Percentiles rank a stretch among this genome's conserved stretches.
Conservation (phyloP, 1,140 invertebrate species). For the Sinonovacula constricta region DNA sequence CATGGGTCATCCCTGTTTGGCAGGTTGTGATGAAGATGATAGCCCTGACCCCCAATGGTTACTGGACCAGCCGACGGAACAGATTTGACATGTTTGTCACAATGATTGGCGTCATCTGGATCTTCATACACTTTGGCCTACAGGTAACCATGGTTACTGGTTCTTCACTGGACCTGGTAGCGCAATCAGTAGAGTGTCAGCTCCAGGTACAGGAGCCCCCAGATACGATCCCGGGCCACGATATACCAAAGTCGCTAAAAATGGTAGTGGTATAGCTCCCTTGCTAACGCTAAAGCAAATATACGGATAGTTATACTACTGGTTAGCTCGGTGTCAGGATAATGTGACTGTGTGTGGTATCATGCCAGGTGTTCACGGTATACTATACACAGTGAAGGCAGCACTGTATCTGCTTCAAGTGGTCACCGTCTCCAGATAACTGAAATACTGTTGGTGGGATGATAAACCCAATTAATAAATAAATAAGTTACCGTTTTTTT, state of each 20-base stretch:
- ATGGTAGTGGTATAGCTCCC: too few species aligned
- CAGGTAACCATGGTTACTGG: too few species aligned
- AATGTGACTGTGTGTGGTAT: not conserved
- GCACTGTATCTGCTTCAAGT: not conserved
- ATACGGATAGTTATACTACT: not conserved
- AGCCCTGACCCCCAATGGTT: slow-evolving; percentile 98
- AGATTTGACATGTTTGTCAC: slow-evolving; percentile 99
- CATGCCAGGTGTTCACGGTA: not conserved
- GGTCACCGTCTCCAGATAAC: not conserved
- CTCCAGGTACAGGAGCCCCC: too few species aligned
- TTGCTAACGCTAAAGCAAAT: too few species aligned
- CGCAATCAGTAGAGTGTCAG: too few species aligned
- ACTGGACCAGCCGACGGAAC: slow-evolving; percentile 99
- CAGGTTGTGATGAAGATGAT: slow-evolving; percentile 99
- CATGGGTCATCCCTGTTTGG: too few species aligned
- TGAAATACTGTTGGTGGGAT: not conserved
- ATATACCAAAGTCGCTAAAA: too few species aligned
- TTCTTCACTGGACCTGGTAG: slow-evolving; percentile 37
- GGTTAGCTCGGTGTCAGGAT: not conserved
- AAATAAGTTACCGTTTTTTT: too few species aligned
- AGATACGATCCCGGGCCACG: too few species aligned
- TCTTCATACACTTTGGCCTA: slow-evolving; percentile 94
- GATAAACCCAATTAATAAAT: too few species aligned
- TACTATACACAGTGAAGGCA: not conserved
- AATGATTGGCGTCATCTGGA: slow-evolving; percentile 97